Evolutionary conservation across 2,797 vertebrate genomes (phyloP), one percentile per base, ranked within the genome.

Genomic region (Tenualosa ilisha): DNA sequence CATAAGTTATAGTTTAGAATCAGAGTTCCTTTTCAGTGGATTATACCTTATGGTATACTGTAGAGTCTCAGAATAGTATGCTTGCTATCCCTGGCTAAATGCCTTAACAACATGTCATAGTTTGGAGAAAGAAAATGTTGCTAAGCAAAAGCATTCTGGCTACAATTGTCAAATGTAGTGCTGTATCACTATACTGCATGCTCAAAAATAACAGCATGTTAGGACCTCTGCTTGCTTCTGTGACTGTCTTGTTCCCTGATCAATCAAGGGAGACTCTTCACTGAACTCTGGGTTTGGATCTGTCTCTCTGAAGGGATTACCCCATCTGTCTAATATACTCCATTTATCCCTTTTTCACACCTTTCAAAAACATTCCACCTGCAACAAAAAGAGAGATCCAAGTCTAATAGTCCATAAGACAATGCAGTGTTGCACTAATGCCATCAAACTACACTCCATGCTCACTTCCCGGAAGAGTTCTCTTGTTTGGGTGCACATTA

Each of bases 381-480:
- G 9, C 1, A 63, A 63, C 59, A 3, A 6, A 61, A 17, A 56
- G 59, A 63, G 59, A 9, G 4, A 0, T 63, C 59, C 8, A n/a
- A 79, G 43, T 51, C 63, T 86, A 81, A 86, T 86, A 82, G 84
- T 31, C 81, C 46, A 49, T 20, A 75, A 75, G 31, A 46, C 6
- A 43, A 15, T 79, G 72, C 15, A 81, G 82, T 82, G 82, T 12
- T 51, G 83, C n/a, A 61, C 83, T 88, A 85, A 88, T 86, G 83
- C 61, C 82, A 31, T 83, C 61, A 82, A 75, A 82, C 84, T 85
- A 81, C 63, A 81, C 84, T 84, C 61, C 40, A 40, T 82, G 68
- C 87, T 86, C 87, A 86, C 59, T 46, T 86, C 84, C 86, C 87
- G 26, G 50, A 84, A 84, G 46, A 75, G 82, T 84, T 86, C 31